These are phyloP conservation scores for Megalops atlanticus DNA, from an alignment of 2,113 vertebrate species.

Conservation along the genomic window DNA sequence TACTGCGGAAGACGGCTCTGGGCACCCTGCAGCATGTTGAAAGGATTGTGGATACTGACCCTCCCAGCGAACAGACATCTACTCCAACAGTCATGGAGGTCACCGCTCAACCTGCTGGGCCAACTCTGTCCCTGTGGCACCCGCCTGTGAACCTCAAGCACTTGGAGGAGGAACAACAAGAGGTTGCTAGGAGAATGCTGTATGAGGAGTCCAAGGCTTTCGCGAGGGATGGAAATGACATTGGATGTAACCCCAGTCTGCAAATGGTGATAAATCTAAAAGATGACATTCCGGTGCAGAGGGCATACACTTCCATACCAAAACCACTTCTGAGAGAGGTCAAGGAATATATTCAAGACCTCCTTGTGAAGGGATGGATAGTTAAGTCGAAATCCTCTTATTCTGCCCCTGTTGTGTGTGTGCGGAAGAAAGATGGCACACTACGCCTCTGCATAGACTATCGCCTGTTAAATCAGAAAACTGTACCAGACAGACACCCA, in stretches of 20 bases:
- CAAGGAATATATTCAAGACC: constrained; percentile 10
- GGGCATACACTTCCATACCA: constrained; percentile 7
- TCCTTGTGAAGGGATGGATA: background rate
- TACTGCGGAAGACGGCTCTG: too few relatives aligned
- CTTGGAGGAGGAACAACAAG: too few relatives aligned
- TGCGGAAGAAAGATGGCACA: constrained; percentile 16
- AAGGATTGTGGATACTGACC: background rate
- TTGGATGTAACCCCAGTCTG: background rate
- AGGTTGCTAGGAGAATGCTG: background rate
- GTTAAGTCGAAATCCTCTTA: background rate
- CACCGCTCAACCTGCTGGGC: too few relatives aligned
- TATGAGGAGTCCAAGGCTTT: background rate
- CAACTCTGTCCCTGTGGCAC: too few relatives aligned
- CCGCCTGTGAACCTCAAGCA: too few relatives aligned
- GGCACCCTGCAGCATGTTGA: too few relatives aligned
- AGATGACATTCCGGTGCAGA: constrained; percentile 25
- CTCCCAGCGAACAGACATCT: background rate
- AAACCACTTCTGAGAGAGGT: constrained; percentile 15
- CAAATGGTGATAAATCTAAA: background rate
- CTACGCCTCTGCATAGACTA: constrained; percentile 12
- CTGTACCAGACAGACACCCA: constrained; percentile 8
- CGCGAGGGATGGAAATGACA: background rate
- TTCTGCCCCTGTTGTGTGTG: constrained; percentile 17
- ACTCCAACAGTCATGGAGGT: background rate
- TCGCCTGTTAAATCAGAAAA: constrained; percentile 15